Conservation (phyloP, 2,797 vertebrate genomes). For the Erethizon dorsatum region DNA sequence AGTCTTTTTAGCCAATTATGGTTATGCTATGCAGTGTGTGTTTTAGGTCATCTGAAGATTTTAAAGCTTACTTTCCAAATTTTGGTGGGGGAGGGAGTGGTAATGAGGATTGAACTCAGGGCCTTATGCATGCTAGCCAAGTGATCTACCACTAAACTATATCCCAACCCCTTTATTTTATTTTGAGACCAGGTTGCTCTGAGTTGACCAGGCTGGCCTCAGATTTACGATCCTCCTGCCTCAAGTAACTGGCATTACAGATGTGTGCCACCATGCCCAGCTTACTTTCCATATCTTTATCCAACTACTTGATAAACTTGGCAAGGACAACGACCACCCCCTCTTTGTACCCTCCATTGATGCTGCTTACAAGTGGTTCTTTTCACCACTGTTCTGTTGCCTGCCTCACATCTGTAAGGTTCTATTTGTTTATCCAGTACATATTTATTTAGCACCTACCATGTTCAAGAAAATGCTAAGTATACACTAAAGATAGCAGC, state of each 20-base stretch:
- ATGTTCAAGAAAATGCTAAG: background rate
- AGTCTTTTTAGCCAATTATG: background rate
- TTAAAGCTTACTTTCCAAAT: constrained; percentile 2
- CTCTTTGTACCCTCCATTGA: background rate
- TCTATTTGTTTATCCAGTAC: background rate
- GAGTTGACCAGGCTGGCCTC: background rate
- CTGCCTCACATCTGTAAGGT: background rate
- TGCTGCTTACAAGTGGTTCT: background rate
- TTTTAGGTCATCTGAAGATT: constrained; percentile 22
- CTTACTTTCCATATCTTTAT: background rate
- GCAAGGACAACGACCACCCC: background rate
- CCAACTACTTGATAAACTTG: background rate
- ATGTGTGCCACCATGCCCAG: background rate
- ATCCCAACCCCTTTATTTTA: background rate
- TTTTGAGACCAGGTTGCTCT: background rate
- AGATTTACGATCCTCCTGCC: background rate
- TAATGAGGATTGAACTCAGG: background rate
- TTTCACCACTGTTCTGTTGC: background rate
- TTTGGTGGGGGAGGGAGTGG: background rate
- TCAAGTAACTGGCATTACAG: background rate
- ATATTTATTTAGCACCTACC: constrained; percentile 9
- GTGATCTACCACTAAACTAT: background rate
- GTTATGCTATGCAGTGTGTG: background rate
- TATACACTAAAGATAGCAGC: background rate
- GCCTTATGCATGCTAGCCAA: background rate